A percentile compares a stretch with the other conserved stretches of the same genome.
Evolutionary conservation across 2,113 vertebrate species (phyloP).

Genomic region (Paradoxurus hermaphroditus): DNA sequence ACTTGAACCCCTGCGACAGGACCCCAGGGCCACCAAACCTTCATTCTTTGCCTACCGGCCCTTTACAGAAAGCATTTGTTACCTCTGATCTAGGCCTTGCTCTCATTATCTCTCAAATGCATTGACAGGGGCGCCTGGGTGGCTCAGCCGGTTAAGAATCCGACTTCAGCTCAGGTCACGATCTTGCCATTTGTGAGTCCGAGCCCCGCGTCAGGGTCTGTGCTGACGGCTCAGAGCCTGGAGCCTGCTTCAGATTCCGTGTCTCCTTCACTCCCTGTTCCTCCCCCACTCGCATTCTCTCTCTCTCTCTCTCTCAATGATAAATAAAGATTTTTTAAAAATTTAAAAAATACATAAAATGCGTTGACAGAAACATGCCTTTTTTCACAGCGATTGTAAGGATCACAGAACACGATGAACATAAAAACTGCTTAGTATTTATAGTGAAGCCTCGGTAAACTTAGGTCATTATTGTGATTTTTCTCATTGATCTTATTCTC

Average conservation of each 20-base stretch:
- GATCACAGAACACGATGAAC: not conserved
- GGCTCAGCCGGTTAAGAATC: too few relatives aligned
- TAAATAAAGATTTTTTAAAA: too few relatives aligned
- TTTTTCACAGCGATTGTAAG: not conserved
- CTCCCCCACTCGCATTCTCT: too few relatives aligned
- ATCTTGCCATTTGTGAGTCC: too few relatives aligned
- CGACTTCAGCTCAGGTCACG: too few relatives aligned
- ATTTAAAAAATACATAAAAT: too few relatives aligned
- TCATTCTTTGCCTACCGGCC: not conserved
- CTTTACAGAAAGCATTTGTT: not conserved
- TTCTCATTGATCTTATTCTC: not conserved
- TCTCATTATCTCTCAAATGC: not conserved
- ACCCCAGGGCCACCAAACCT: not conserved
- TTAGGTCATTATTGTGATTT: not conserved
- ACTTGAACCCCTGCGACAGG: not conserved
- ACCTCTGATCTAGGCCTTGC: not conserved
- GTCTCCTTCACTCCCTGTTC: too few relatives aligned
- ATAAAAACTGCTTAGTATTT: not conserved
- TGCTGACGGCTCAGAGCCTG: too few relatives aligned
- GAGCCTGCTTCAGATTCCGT: too few relatives aligned
- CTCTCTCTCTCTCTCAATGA: too few relatives aligned
- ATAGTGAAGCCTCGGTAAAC: not conserved
- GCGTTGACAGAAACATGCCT: not conserved
- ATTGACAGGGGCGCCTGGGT: too few relatives aligned
- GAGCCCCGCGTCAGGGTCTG: too few relatives aligned